Base-by-base conservation (phyloP, 2,888 invertebrate species). In the Lysandra coridon region DNA sequence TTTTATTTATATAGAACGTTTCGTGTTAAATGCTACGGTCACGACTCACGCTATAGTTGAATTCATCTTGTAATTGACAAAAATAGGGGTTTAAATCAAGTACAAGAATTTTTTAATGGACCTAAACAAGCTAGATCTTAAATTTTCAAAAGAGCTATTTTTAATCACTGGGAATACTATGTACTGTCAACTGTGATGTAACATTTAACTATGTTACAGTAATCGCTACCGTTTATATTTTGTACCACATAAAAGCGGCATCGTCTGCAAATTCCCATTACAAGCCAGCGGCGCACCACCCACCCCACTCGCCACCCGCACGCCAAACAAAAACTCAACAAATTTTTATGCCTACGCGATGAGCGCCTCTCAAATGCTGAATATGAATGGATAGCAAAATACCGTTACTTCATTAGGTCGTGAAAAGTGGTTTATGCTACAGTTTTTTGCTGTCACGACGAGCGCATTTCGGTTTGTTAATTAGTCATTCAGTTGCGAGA, bases 221-320 rank as follows among this genome's bases (percentile, higher is more conserved):
- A 33, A 33, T 30, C 17, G 73, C 78, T 80, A 33, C 44, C 81
- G 80, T 81, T 79, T 69, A n/a, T 78, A 79, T 78, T 84, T 83
- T 80, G 79, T 79, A 81, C 86, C 83, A 79, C 73, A 74, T 57
- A 53, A 82, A 79, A 81, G 81, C 84, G 85, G 85, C 85, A 88
- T 86, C 88, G 89, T 88, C 89, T 89, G 89, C 86, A 87, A 87
- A 89, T 89, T 90, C 90, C 90, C 90, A 92, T 91, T 90, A 90
- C 87, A 86, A 83, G 85, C 85, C 84, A 82, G 83, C 80, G 83
- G 83, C 84, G 83, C 82, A 81, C 83, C 85, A 80, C 86, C 87
- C 83, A 86, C 81, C 87, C 84, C 80, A 83, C 84, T 80, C 82
- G 57, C 86, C 85, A 73, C 83, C 85, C 84, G 82, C 83, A 82